These are phyloP conservation scores for Bathynomus jamesi DNA, from an alignment of 1,140 invertebrate species.

Conservation along the genomic window DNA sequence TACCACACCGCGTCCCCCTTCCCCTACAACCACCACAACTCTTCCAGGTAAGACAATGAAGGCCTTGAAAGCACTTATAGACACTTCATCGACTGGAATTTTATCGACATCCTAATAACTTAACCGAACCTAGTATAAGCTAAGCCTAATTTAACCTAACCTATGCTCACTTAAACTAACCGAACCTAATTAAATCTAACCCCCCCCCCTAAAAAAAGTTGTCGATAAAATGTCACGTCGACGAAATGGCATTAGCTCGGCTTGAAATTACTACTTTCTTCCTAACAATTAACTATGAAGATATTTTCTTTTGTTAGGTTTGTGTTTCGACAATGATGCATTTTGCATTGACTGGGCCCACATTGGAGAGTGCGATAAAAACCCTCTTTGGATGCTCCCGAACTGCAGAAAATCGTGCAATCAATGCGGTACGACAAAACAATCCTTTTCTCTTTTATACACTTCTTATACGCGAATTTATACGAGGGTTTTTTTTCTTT, in stretches of 20 bases:
- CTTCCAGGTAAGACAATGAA: too few relatives aligned
- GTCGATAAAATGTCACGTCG: too few relatives aligned
- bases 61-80: too few relatives aligned
- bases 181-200: not conserved
- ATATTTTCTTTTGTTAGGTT: not conserved
- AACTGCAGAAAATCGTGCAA: constrained; percentile 45
- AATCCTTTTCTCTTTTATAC: too few relatives aligned
- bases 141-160: not conserved
- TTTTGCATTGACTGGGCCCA: constrained; percentile 41
- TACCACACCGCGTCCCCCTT: not conserved
- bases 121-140: not conserved
- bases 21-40: not conserved
- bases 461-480: too few relatives aligned
- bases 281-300: too few relatives aligned
- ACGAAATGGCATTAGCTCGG: too few relatives aligned
- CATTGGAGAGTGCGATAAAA: constrained; percentile 42
- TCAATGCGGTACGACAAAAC: constrained; percentile 38
- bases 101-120: not conserved
- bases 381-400: constrained; percentile 43
- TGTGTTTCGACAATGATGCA: not conserved
- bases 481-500: too few relatives aligned
- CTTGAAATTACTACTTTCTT: too few relatives aligned
- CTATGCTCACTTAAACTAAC: too few relatives aligned
- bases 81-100: too few relatives aligned
- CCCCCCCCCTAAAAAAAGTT: too few relatives aligned